Evolutionary conservation across 2,797 vertebrate species (phyloP).

Genomic region (Decapterus maruadsi): DNA sequence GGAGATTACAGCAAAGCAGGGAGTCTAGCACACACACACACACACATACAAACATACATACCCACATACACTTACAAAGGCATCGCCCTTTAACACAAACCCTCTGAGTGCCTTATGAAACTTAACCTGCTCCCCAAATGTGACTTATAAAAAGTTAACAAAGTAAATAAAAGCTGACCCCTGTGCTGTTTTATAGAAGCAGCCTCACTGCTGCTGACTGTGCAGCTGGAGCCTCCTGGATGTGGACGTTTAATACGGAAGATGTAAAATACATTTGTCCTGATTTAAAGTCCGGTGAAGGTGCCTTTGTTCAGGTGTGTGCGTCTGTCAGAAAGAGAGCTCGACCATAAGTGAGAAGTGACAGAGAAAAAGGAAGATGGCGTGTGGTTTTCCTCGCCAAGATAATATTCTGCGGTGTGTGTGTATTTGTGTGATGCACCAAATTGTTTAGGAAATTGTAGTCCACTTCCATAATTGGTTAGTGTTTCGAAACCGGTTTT

Average conservation of each 20-base stretch:
- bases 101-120: slow-evolving; percentile 45
- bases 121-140: slow-evolving; percentile 41
- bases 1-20: slow-evolving; percentile 23
- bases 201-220: slow-evolving; percentile 4
- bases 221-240: not conserved
- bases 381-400: not conserved
- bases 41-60: slow-evolving; percentile 6
- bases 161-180: slow-evolving; percentile 44
- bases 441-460: not conserved
- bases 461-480: not conserved
- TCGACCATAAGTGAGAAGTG: not conserved
- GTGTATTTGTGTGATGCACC: not conserved
- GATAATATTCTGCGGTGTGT: not conserved
- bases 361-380: not conserved
- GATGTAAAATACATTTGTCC: not conserved
- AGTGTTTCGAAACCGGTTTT: not conserved
- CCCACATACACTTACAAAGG: slow-evolving; percentile 7
- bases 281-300: not conserved
- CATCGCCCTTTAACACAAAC: slow-evolving; percentile 35
- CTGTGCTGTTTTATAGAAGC: slow-evolving; percentile 25
- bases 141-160: slow-evolving; percentile 42
- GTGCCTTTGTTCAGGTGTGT: not conserved
- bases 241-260: not conserved
- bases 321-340: not conserved
- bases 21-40: not conserved